phyloP scores from a whole-genome alignment of 2,797 vertebrate genomes.

The Cottoperca gobio region DNA sequence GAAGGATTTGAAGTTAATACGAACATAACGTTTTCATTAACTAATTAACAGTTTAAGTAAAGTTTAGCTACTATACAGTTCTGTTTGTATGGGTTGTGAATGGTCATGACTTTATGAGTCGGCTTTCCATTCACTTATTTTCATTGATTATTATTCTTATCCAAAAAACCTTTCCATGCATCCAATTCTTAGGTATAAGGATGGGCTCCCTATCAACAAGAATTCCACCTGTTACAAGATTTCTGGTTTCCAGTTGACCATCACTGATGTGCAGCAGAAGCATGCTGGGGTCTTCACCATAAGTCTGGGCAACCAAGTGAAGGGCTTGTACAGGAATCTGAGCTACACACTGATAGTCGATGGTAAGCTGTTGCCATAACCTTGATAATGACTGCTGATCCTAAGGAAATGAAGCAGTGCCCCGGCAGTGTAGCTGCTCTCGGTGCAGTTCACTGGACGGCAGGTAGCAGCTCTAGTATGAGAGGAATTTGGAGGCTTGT shows the following conservation, averaged over 20 bases:
- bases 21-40: too few relatives aligned
- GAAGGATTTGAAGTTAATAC: too few relatives aligned
- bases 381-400: constrained; percentile 39
- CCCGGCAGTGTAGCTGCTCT: constrained; percentile 35
- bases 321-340: constrained; percentile 84
- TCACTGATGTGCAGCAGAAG: constrained; percentile 83
- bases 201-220: constrained; percentile 82
- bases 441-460: constrained; percentile 61
- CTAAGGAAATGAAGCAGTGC: constrained; percentile 51
- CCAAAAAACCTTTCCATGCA: neutral
- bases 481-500: constrained; percentile 81
- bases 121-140: constrained; percentile 2
- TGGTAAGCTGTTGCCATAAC: constrained; percentile 80
- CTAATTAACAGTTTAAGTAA: too few relatives aligned
- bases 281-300: constrained; percentile 90
- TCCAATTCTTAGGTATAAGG: constrained; percentile 87
- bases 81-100: too few relatives aligned
- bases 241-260: constrained; percentile 78
- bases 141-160: neutral
- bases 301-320: constrained; percentile 78
- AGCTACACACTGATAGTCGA: constrained; percentile 88
- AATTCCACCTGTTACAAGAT: constrained; percentile 86
- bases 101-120: neutral
- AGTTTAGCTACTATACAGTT: too few relatives aligned
- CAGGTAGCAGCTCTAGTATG: constrained; percentile 82